Evolutionary conservation across 2,113 vertebrate genomes (phyloP).

Genomic region (Arenaria interpres): DNA sequence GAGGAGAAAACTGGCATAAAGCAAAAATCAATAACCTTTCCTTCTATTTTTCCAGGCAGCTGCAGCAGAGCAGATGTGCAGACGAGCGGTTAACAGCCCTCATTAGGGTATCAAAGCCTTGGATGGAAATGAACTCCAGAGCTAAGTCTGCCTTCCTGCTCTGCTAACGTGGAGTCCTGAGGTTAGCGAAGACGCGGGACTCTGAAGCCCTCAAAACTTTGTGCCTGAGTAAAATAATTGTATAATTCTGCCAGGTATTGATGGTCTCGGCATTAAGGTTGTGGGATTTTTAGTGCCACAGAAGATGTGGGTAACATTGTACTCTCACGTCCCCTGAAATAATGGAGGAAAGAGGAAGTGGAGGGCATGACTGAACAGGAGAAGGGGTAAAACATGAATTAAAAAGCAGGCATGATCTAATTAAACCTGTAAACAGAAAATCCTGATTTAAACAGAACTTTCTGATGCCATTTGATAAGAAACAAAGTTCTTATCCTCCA

Average conservation of each 20-base stretch:
- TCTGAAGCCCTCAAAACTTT: background rate
- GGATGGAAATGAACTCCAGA: background rate
- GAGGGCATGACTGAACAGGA: background rate
- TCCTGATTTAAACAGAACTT: background rate
- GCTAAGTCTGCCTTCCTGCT: background rate
- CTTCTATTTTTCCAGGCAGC: background rate
- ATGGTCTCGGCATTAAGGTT: background rate
- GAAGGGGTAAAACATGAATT: background rate
- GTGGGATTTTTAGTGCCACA: background rate
- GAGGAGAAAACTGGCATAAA: background rate
- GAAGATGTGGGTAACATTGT: background rate
- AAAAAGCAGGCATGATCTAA: background rate
- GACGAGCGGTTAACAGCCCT: background rate
- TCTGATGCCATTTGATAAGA: background rate
- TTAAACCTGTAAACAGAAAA: background rate
- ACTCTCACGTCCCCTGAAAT: background rate
- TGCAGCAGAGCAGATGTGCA: background rate
- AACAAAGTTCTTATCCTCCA: background rate
- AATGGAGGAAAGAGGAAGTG: background rate
- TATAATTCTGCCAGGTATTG: background rate
- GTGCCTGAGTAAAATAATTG: background rate
- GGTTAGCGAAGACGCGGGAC: background rate
- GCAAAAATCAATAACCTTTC: constrained; percentile 16
- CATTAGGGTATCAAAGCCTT: background rate
- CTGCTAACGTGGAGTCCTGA: background rate